Evolutionary conservation across 92 coral and sea anemone genomes (phyloP).

Genomic region (Zoanthus sociatus): DNA sequence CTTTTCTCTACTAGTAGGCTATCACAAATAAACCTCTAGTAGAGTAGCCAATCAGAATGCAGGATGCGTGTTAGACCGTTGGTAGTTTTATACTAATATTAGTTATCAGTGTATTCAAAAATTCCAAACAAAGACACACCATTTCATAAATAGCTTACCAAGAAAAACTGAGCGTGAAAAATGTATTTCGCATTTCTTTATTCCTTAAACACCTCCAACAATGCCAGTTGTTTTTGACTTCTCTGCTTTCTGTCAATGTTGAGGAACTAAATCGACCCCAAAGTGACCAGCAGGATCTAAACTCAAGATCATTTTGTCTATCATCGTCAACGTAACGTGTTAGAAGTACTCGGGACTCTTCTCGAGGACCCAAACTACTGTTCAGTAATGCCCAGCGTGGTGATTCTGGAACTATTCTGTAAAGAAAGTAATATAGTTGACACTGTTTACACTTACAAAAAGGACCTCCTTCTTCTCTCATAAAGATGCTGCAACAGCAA

Average conservation of each 20-base stretch:
- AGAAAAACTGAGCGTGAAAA: conserved; percentile 21
- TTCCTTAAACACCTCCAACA: conserved; percentile 68
- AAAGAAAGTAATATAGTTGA: neutral
- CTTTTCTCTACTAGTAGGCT: too few relatives aligned
- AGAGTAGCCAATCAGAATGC: too few relatives aligned
- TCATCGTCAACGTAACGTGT: conserved; percentile 64
- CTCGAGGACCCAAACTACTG: conserved; percentile 31
- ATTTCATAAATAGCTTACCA: conserved; percentile 22
- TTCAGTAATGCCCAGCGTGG: conserved; percentile 81
- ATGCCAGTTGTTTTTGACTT: conserved; percentile 5
- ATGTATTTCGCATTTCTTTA: conserved; percentile 56
- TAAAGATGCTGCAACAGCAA: too few relatives aligned
- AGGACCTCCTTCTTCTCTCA: too few relatives aligned
- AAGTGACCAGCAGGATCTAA: conserved; percentile 47
- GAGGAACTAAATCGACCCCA: conserved; percentile 43
- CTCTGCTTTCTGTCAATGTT: neutral
- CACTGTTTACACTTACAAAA: too few relatives aligned
- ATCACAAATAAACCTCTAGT: too few relatives aligned
- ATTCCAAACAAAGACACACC: neutral
- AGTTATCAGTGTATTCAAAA: neutral
- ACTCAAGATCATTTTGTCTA: conserved; percentile 22
- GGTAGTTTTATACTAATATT: too few relatives aligned
- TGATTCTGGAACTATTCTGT: conserved; percentile 78
- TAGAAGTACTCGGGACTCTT: conserved; percentile 74
- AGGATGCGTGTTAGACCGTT: too few relatives aligned